Percentiles rank a stretch among this genome's conserved stretches.
Evolutionary conservation across 2,113 vertebrate species (phyloP).

Genomic region (Epinephelus moara): DNA sequence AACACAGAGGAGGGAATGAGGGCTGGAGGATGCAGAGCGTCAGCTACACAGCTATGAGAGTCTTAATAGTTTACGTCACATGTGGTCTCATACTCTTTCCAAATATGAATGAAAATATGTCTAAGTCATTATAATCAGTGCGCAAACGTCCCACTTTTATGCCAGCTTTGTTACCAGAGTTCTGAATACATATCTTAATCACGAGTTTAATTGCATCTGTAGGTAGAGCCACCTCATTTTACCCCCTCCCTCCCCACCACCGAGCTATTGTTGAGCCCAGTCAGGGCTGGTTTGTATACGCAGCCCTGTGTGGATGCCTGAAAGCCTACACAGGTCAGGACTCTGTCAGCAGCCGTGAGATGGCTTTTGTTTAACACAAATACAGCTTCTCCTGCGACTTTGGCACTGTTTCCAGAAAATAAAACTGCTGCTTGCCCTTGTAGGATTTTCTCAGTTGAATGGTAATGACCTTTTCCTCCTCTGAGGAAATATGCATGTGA

Average conservation of each 20-base stretch:
- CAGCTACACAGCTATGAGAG: not conserved
- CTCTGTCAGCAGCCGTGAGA: constrained; percentile 45
- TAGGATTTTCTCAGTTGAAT: constrained; percentile 48
- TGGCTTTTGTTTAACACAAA: constrained; percentile 70
- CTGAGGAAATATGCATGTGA: constrained; percentile 18
- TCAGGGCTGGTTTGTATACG: constrained; percentile 38
- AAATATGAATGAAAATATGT: not conserved
- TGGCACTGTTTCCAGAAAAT: constrained; percentile 49
- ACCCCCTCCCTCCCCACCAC: not conserved
- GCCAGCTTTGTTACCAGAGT: no score
- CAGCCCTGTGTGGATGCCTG: constrained; percentile 64
- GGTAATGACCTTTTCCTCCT: constrained; percentile 44
- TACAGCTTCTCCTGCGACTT: constrained; percentile 56
- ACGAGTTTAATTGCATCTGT: not conserved
- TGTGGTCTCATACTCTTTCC: not conserved
- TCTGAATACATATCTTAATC: not conserved
- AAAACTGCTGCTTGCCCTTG: constrained; percentile 20
- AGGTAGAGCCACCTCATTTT: constrained; percentile 35
- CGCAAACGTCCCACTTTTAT: not conserved
- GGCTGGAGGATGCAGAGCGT: not conserved
- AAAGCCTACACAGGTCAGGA: constrained; percentile 70
- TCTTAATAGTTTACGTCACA: not conserved
- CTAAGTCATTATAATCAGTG: not conserved
- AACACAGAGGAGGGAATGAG: not conserved
- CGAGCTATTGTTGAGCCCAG: constrained; percentile 38